phyloP scores from a whole-genome alignment of 2,797 vertebrate species.

The Acanthopagrus latus region DNA sequence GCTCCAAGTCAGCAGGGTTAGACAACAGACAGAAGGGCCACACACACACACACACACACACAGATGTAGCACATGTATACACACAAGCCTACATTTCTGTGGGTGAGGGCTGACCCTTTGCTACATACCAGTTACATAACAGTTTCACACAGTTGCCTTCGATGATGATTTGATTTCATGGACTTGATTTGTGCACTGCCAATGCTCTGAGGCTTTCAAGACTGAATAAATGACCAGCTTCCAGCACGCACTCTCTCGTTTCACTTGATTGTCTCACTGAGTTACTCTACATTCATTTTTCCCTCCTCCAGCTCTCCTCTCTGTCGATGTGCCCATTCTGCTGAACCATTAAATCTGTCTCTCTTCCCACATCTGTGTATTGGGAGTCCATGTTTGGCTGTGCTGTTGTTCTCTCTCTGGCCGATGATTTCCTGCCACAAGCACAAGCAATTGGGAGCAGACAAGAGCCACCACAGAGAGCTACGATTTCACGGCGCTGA shows the following conservation, averaged over 20 bases:
- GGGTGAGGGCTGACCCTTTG: slow-evolving; percentile 33
- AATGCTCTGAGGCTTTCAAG: slow-evolving; percentile 52
- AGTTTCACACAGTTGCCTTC: slow-evolving; percentile 41
- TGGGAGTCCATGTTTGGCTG: slow-evolving; percentile 53
- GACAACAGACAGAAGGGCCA: slow-evolving; percentile 15
- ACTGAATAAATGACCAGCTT: slow-evolving; percentile 57
- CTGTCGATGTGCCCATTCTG: slow-evolving; percentile 28
- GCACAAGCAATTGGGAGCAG: slow-evolving; percentile 43
- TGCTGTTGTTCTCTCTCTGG: slow-evolving; percentile 42
- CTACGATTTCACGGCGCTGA: slow-evolving; percentile 33
- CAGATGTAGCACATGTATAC: slow-evolving; percentile 20
- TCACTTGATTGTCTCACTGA: slow-evolving; percentile 59
- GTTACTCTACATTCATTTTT: slow-evolving; percentile 44
- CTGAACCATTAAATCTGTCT: slow-evolving; percentile 48
- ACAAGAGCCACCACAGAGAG: slow-evolving; percentile 37
- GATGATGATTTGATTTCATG: slow-evolving; percentile 65
- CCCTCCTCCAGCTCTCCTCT: not conserved
- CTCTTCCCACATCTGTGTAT: slow-evolving; percentile 57
- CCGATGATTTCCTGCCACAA: slow-evolving; percentile 50
- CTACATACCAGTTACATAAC: slow-evolving; percentile 52
- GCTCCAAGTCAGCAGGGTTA: slow-evolving; percentile 33
- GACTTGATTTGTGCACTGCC: slow-evolving; percentile 54
- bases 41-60: slow-evolving; percentile 13
- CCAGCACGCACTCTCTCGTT: slow-evolving; percentile 46
- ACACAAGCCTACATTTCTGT: slow-evolving; percentile 38